phyloP scores from a whole-genome alignment of 2,888 invertebrate species.

The Plagodis pulveraria region DNA sequence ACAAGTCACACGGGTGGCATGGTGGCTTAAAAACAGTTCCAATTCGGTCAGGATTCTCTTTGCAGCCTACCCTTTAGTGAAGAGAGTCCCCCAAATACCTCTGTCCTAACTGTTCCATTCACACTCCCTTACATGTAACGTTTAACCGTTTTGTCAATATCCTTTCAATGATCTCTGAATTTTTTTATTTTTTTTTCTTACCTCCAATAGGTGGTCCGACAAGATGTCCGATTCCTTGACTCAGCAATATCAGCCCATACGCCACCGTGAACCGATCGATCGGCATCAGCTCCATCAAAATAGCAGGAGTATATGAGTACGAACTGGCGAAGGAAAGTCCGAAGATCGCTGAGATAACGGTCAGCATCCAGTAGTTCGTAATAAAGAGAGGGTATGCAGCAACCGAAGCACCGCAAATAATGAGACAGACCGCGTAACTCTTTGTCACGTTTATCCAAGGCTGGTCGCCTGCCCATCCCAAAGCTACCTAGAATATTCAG shows the following conservation, averaged over 20 bases:
- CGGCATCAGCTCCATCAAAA: constrained; percentile 94
- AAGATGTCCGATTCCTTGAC: constrained; percentile 97
- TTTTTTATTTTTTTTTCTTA: constrained; percentile 44
- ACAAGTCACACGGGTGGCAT: too few relatives aligned
- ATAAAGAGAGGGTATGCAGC: constrained; percentile 85
- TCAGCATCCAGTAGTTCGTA: constrained; percentile 75
- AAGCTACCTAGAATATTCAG: constrained; percentile 83
- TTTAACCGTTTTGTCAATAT: too few relatives aligned
- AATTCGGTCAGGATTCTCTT: too few relatives aligned
- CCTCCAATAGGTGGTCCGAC: constrained; percentile 97
- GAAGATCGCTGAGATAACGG: constrained; percentile 87
- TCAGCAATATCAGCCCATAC: constrained; percentile 94
- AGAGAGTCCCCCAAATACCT: too few relatives aligned
- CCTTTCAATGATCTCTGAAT: too few relatives aligned
- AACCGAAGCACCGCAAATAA: constrained; percentile 87
- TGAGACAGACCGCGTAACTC: constrained; percentile 91
- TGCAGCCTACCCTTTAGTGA: too few relatives aligned
- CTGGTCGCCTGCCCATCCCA: constrained; percentile 96
- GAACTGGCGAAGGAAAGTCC: constrained; percentile 96
- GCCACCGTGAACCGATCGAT: constrained; percentile 96
- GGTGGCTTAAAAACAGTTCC: too few relatives aligned
- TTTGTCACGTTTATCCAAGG: constrained; percentile 93
- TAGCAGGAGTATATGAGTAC: constrained; percentile 95
- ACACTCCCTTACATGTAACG: too few relatives aligned
- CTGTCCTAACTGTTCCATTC: too few relatives aligned